Evolutionary conservation across 1,140 invertebrate genomes (phyloP), one percentile per base, ranked within the genome.

Genomic region (Rhagoletis pomonella): DNA sequence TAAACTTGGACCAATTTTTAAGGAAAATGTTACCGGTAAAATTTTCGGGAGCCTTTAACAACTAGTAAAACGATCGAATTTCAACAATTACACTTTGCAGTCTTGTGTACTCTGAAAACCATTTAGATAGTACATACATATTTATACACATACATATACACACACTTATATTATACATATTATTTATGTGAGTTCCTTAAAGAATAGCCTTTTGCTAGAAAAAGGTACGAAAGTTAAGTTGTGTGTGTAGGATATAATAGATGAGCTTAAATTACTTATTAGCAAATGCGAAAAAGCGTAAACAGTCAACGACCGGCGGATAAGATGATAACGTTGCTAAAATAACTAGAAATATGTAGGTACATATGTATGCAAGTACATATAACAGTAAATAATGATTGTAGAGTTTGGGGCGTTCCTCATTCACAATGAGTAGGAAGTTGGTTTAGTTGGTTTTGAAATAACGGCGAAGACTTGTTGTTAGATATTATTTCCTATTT

Each of bases 211-310:
- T 73, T n/a, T n/a, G 67, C 14, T 73, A 42, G 10, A 47, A 73
- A 73, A 73, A n/a, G 4, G 67, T 3, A 4, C 12, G 42, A 73
- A 44, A 73, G 67, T 73, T 39, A 44, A 47, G 19, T 85, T 39
- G 59, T 50, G 81, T 85, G 81, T 50, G 50, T 60, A 4, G 81
- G 17, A 4, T 9, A 29, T 85, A 55, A 85, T 85, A 44, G 81
- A 85, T 59, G 81, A 85, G 81, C 81, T 85, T 85, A 85, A 85
- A 44, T 85, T 10, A 58, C 50, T 59, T 55, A 55, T 59, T 58
- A 85, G 0, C 50, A 85, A 59, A 85, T 85, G 55, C 7, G 17
- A 19, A 19, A 42, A 17, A 47, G 67, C 39, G 67, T 12, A n/a
- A 47, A 42, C 4, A 44, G 39, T 39, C 44, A 73, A 73, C 42